A percentile compares a stretch with the other conserved stretches of the same genome.
phyloP scores from a whole-genome alignment of 2,888 invertebrate genomes.

The Eupithecia inturbata region DNA sequence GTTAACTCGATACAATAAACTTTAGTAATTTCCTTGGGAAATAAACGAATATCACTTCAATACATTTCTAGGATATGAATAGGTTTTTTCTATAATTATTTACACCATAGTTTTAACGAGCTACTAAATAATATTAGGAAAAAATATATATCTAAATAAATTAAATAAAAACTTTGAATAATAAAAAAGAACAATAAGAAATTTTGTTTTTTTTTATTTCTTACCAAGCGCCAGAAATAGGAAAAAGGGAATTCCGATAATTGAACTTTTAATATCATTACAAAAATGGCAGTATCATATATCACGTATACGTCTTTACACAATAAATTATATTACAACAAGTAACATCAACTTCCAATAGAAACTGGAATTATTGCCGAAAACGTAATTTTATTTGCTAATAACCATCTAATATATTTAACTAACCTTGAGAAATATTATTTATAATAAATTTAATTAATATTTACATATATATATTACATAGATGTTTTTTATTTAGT shows the following conservation, averaged over 20 bases:
- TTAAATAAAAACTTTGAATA: slow-evolving; percentile 13
- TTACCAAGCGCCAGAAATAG: slow-evolving; percentile 17
- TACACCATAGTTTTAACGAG: slow-evolving; percentile 43
- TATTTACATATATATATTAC: slow-evolving; percentile 34
- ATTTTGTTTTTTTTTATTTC: slow-evolving; percentile 2
- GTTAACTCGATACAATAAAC: slow-evolving; percentile 77
- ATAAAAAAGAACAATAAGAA: not conserved
- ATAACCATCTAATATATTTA: slow-evolving; percentile 24
- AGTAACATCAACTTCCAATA: slow-evolving; percentile 48
- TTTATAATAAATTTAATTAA: slow-evolving; percentile 22
- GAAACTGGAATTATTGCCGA: slow-evolving; percentile 70
- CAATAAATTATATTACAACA: slow-evolving; percentile 56
- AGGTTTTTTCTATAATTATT: slow-evolving; percentile 59
- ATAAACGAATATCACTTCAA: slow-evolving; percentile 78
- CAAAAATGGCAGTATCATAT: slow-evolving; percentile 77
- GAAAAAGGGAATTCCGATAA: slow-evolving; percentile 39
- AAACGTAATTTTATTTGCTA: slow-evolving; percentile 45
- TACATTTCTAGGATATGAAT: slow-evolving; percentile 82
- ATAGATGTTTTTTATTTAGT: not conserved
- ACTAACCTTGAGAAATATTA: slow-evolving; percentile 42
- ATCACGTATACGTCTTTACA: slow-evolving; percentile 75
- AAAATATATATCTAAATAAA: slow-evolving; percentile 3
- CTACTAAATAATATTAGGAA: not conserved
- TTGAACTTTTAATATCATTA: slow-evolving; percentile 61
- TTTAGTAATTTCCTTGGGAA: slow-evolving; percentile 82